Evolutionary conservation across 2,888 invertebrate genomes (phyloP).

Genomic region (Drosophila mayaguana): DNA sequence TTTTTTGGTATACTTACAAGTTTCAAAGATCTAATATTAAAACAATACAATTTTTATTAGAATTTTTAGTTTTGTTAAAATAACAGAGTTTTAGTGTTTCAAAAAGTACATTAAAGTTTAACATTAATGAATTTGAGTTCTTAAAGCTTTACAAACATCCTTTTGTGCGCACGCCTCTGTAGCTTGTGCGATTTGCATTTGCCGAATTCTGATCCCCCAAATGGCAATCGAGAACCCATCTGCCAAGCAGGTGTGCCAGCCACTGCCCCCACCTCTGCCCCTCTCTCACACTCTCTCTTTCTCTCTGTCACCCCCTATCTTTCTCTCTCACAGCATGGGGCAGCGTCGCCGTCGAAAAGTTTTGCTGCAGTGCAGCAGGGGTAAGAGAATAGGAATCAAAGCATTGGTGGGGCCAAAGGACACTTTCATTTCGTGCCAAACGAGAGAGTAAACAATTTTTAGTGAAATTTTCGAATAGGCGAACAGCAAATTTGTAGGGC

Average conservation of each 20-base stretch:
- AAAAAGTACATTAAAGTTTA: too few relatives aligned
- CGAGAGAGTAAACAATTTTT: slow-evolving; percentile 86
- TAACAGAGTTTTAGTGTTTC: too few relatives aligned
- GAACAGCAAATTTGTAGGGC: slow-evolving; percentile 83
- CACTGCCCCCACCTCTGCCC: too few relatives aligned
- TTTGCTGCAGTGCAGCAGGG: slow-evolving; percentile 12
- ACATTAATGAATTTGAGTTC: too few relatives aligned
- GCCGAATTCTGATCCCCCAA: slow-evolving; percentile 45
- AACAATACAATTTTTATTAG: too few relatives aligned
- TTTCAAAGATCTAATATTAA: neutral
- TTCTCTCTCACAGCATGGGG: neutral
- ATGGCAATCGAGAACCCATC: slow-evolving; percentile 18
- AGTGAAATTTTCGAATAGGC: slow-evolving; percentile 86
- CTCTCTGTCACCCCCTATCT: neutral
- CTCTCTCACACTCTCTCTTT: neutral
- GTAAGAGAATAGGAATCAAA: slow-evolving; percentile 12
- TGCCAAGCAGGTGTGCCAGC: slow-evolving; percentile 21
- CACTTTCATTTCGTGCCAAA: slow-evolving; percentile 83
- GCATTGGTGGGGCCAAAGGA: slow-evolving; percentile 65
- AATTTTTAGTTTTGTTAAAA: too few relatives aligned
- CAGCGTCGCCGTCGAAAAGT: slow-evolving; percentile 26
- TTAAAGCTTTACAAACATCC: slow-evolving; percentile 1
- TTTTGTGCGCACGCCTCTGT: slow-evolving; percentile 40
- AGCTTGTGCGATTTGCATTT: slow-evolving; percentile 15
- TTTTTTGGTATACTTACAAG: neutral